These are phyloP conservation scores for Diorhabda elongata DNA, from an alignment of 1,140 invertebrate species.

Conservation along the genomic window DNA sequence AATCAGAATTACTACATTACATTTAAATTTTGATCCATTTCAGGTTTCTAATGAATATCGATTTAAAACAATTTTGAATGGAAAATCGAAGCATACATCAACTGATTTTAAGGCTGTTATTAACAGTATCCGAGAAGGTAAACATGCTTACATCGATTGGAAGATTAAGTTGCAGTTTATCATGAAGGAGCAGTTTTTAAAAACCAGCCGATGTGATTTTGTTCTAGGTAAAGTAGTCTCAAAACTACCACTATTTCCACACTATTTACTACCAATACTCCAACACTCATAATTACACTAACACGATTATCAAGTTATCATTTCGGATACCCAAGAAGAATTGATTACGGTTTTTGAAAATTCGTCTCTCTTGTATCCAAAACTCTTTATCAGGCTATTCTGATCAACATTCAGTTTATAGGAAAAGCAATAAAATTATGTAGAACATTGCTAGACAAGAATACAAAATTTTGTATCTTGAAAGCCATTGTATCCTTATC, in stretches of 20 bases:
- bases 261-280: not conserved
- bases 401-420: too few species aligned
- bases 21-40: slow-evolving; percentile 21
- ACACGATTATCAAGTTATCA: not conserved
- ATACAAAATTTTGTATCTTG: too few species aligned
- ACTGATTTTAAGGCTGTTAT: slow-evolving; percentile 55
- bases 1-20: not conserved
- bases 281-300: not conserved
- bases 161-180: slow-evolving; percentile 65
- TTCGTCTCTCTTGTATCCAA: too few species aligned
- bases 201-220: slow-evolving; percentile 65
- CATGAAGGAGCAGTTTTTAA: slow-evolving; percentile 61
- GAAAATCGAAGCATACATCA: slow-evolving; percentile 41
- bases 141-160: slow-evolving; percentile 79
- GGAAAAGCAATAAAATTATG: too few species aligned
- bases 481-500: too few species aligned
- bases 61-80: slow-evolving; percentile 23
- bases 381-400: too few species aligned
- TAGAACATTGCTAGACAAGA: too few species aligned
- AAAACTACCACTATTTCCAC: not conserved
- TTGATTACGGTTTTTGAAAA: too few species aligned
- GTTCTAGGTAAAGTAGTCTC: slow-evolving; percentile 53
- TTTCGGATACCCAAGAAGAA: not conserved
- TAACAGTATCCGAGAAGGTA: slow-evolving; percentile 55
- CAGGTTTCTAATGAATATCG: slow-evolving; percentile 51